Evolutionary conservation across 1,140 invertebrate genomes (phyloP).

Genomic region (Lepidurus couesii): DNA sequence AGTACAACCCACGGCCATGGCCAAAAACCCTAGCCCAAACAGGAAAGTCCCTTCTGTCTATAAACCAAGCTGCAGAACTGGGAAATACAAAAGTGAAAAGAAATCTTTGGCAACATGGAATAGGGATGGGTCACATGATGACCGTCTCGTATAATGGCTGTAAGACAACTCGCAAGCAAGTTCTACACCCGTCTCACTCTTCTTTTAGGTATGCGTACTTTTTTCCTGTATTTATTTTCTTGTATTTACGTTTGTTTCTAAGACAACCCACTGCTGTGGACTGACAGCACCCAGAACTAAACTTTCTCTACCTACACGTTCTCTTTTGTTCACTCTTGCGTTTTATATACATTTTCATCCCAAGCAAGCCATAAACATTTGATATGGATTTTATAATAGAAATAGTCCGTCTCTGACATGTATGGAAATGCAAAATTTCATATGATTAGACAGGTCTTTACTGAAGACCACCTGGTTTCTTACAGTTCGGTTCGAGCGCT

Average conservation of each 20-base stretch:
- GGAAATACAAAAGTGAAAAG: background rate
- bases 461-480: background rate
- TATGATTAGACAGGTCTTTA: no score
- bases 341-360: no score
- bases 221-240: no score
- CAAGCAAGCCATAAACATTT: no score
- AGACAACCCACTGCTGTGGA: no score
- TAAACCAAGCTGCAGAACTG: background rate
- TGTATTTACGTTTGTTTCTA: no score
- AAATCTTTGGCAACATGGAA: background rate
- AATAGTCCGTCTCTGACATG: background rate
- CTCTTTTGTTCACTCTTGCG: no score
- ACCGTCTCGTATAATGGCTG: background rate
- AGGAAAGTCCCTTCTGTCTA: background rate
- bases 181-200: background rate
- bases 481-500: background rate
- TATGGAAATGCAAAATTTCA: no score
- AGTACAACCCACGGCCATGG: conserved; percentile 2
- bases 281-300: no score
- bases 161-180: background rate
- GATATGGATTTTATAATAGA: no score
- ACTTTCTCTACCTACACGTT: no score
- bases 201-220: no score
- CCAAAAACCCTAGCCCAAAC: background rate
- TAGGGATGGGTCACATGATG: background rate